Evolutionary conservation across 2,113 vertebrate genomes (phyloP), one percentile per base, ranked within the genome.

Genomic region (Crotalus viridis): DNA sequence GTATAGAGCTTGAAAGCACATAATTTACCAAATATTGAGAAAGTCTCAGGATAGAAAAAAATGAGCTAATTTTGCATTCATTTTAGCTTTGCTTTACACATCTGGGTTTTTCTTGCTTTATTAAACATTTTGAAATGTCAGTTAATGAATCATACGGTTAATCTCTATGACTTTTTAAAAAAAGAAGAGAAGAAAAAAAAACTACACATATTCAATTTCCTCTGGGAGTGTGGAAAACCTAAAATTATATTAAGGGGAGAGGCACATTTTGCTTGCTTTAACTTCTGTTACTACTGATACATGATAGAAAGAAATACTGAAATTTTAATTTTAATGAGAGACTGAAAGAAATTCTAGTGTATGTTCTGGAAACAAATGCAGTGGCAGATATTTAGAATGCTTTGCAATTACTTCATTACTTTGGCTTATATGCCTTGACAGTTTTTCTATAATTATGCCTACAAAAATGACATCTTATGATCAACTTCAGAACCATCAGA

Each of bases 361-460:
- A 54, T 0, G 0, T 4, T 7, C 2, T 8, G 46, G 19, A 93
- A 93, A 43, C 52, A 89, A 93, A 46, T 54, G 0, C 0, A 6
- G 15, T 93, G 91, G 93, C 54, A 93, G 43, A 19, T 57, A 95
- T 55, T 89, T 93, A 59, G 43, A 88, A 74, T 1, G 1, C 10
- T 91, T 24, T 93, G 94, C 64, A 61, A 88, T 56, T 88, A 94
- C 92, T 89, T 96, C 94, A 91, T 95, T 93, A 95, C 91, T 95
- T 96, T 95, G 95, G 92, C 88, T 96, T 93, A 90, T 22, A 85
- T 4, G 24, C 48, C 92, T 46, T 95, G 96, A 96, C 93, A 95
- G 90, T 87, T 91, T 95, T 94, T 92, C 91, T 0, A 0, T 94
- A 96, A 96, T 95, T 95, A 94, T 91, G 93, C 1, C 93, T 52